phyloP scores from a whole-genome alignment of 2,113 vertebrate genomes.

The Ceyx margarethae region DNA sequence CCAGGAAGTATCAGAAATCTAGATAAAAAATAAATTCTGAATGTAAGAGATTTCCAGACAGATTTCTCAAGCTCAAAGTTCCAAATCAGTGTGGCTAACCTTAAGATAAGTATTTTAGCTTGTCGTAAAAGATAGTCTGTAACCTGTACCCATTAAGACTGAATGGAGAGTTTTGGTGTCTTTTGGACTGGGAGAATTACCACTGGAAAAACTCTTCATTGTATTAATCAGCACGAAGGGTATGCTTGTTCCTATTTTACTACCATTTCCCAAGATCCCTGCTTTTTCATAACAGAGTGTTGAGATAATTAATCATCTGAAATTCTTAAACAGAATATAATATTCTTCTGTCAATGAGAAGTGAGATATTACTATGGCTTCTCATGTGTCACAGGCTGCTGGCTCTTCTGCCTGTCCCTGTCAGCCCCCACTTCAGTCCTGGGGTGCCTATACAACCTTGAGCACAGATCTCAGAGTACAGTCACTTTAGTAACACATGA shows the following conservation, averaged over 20 bases:
- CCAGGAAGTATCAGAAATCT: conserved; percentile 19
- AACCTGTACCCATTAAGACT: not conserved
- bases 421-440: not conserved
- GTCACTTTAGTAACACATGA: not conserved
- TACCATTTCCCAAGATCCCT: not conserved
- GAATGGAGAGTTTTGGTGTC: not conserved
- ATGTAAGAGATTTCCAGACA: conserved; percentile 2
- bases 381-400: not conserved
- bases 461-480: not conserved
- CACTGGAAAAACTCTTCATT: not conserved
- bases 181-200: not conserved
- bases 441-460: rapidly evolving
- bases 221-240: not conserved
- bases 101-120: not conserved
- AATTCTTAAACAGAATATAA: not conserved
- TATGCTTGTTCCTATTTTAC: not conserved
- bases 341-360: not conserved
- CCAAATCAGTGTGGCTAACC: not conserved
- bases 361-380: not conserved
- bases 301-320: not conserved
- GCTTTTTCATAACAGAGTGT: not conserved
- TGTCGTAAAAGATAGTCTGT: not conserved
- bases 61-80: not conserved
- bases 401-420: not conserved
- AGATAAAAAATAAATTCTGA: not conserved